Evolutionary conservation across 2,888 invertebrate species (phyloP), one percentile per base, ranked within the genome.

Genomic region (Tetragnatha montana): DNA sequence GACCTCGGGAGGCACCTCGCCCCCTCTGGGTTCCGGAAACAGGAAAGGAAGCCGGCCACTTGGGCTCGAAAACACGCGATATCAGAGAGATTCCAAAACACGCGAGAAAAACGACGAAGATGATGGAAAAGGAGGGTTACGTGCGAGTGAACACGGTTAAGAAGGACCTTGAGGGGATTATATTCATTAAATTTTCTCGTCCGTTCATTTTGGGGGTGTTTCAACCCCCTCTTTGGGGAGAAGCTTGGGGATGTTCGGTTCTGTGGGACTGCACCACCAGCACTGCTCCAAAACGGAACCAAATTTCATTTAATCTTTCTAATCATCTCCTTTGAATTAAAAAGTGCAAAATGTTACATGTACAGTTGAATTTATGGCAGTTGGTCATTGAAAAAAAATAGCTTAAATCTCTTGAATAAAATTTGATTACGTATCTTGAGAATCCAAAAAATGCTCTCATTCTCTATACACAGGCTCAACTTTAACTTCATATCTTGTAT

Each of bases 61-160:
- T 70, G 35, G 68, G 49, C 69, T 75, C 75, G 22, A 81, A 87
- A 87, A 81, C 87, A 87, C 81, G 87, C 87, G 51, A 87, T 51
- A 75, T 8, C 7, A 19, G 35, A 21, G 14, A 47, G 8, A 21
- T 49, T 68, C 19, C 35, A 85, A 70, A 78, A 79, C 78, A 85
- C 85, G 78, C 70, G 70, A 76, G 19, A 71, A 60, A 60, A 60
- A 60, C 60, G 60, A 10, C 60, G 8, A 60, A 60, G 17, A 60
- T 12, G 60, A 35, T 35, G 35, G 35, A 35, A 35, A 35, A 35
- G 35, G 35, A 35, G 35, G 35, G 35, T 35, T 35, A 35, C 35
- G 35, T 35, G 35, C 4, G 35, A 4, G 35, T 35, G 35, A 35
- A 35, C 35, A 35, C 35, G 35, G 35, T 35, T 35, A 35, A 35